phyloP scores from a whole-genome alignment of 2,888 invertebrate species.

The Drosophila robusta region DNA sequence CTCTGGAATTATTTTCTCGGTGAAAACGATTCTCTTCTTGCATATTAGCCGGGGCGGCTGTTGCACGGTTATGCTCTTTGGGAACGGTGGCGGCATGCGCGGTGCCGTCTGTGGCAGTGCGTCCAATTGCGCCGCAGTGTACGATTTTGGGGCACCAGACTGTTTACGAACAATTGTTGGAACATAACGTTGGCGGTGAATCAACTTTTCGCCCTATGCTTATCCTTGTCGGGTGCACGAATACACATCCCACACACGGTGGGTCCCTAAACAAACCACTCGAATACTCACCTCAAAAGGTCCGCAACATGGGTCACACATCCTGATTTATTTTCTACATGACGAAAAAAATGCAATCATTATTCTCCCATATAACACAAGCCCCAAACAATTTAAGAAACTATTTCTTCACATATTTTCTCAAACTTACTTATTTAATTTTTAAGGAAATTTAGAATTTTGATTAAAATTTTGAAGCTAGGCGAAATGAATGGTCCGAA shows the following conservation, averaged over 20 bases:
- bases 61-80: constrained; percentile 83
- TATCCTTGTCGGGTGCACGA: constrained; percentile 16
- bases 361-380: not conserved
- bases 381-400: not conserved
- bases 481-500: constrained; percentile 66
- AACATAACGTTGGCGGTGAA: no score
- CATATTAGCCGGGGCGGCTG: constrained; percentile 82
- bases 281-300: constrained; percentile 82
- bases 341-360: not conserved
- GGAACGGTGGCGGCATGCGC: constrained; percentile 78
- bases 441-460: constrained; percentile 34
- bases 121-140: no score
- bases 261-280: not conserved
- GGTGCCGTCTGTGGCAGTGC: constrained; percentile 81
- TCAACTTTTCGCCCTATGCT: not conserved
- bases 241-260: not conserved
- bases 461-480: constrained; percentile 50
- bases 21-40: constrained; percentile 83
- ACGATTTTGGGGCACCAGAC: no score
- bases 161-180: no score
- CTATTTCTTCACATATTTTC: not conserved
- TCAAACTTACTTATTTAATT: constrained; percentile 43
- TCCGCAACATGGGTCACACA: constrained; percentile 83
- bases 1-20: constrained; percentile 80
- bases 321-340: constrained; percentile 58